These are phyloP conservation scores for Hydropotes inermis DNA, from an alignment of 2,113 vertebrate species.

Conservation along the genomic window DNA sequence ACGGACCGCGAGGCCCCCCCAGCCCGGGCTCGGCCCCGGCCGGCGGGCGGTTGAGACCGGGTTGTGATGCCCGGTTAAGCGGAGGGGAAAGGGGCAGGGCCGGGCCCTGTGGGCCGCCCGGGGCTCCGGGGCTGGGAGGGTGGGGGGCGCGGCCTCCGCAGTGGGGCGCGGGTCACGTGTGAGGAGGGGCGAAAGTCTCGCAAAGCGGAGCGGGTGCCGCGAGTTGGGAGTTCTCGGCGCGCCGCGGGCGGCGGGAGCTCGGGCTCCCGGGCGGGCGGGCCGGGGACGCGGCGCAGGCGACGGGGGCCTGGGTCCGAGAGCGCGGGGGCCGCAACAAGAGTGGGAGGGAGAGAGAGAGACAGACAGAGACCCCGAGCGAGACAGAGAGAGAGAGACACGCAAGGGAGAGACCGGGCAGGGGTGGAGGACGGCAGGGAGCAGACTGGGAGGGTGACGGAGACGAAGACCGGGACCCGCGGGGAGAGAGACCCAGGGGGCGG, in stretches of 20 bases:
- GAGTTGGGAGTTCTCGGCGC: conserved; percentile 86
- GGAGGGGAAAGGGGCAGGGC: background rate
- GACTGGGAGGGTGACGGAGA: background rate
- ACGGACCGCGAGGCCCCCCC: conserved; percentile 17
- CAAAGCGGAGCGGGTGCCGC: conserved; percentile 81
- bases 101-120: background rate
- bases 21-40: background rate
- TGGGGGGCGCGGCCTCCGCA: conserved; percentile 66
- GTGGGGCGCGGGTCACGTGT: conserved; percentile 79
- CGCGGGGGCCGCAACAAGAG: conserved; percentile 69
- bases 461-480: background rate
- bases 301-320: conserved; percentile 57
- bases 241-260: conserved; percentile 74
- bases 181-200: conserved; percentile 86
- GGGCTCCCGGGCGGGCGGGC: conserved; percentile 58
- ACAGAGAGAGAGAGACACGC: conserved; percentile 8
- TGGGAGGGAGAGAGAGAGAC: conserved; percentile 67
- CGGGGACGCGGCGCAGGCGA: conserved; percentile 46
- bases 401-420: conserved; percentile 10
- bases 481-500: conserved; percentile 32
- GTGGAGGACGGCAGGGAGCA: conserved; percentile 4
- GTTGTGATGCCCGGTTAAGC: background rate
- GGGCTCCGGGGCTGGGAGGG: background rate
- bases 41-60: background rate
- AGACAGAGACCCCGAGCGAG: conserved; percentile 64